Base-by-base conservation (phyloP, 2,113 vertebrate genomes). In the Python bivittatus region DNA sequence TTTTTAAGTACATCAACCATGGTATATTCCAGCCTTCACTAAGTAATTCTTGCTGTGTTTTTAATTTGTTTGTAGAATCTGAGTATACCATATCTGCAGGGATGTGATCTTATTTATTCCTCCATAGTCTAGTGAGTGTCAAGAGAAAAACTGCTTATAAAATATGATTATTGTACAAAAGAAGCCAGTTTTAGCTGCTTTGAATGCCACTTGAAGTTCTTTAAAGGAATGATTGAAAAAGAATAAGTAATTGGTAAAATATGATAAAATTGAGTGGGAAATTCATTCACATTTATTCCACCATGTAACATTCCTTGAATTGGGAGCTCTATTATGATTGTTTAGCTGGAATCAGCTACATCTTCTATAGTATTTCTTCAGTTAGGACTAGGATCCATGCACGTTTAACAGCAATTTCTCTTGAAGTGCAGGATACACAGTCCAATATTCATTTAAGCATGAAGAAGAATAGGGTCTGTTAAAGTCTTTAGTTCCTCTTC, bases 331-430 rank as follows among this genome's bases (percentile, higher is more conserved):
- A 5, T 25, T 17, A 17, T 79, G 88, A 79, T 38, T 57, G 58
- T 92, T 3, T 84, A 88, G 27, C 22, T 52, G 22, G 64, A 72
- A 79, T 54, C 11, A 22, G 20, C 54, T 53, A 42, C 38, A 5
- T 29, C 79, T 57, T 94, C 8, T 44, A 92, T 94, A 56, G 3
- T 29, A 85, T 61, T 91, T 38, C 44, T 92, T 64, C 2, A 83
- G 8, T 42, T 90, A 91, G 89, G 83, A 44, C 11, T 54, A 33
- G 3, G 17, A 72, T 79, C 44, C 88, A 92, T 13, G n/a, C 5
- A 1, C 58, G 23, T 27, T 84, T 57, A 5, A 72, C 8, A 56
- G 22, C 8, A 90, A 57, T 42, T 83, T 38, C 68, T 22, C 38
- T 42, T 57, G 22, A 57, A 83, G n/a, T 42, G 27, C 2, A 56